phyloP scores from a whole-genome alignment of 2,113 vertebrate genomes.

The Pontoporia blainvillei region DNA sequence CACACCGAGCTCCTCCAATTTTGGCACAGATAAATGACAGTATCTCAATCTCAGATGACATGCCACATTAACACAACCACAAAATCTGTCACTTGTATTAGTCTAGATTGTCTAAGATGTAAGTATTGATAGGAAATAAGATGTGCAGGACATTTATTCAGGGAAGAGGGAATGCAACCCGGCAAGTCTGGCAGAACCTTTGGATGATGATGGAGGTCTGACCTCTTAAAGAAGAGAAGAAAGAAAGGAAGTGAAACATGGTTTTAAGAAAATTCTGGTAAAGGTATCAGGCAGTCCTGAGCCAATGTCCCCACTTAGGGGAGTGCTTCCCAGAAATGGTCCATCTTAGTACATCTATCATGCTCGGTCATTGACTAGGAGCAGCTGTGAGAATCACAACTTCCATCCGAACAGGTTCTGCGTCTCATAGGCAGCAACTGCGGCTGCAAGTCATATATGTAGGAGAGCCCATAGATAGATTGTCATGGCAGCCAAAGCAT shows the following conservation, averaged over 20 bases:
- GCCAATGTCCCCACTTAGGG: fast-evolving
- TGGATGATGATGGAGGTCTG: not conserved
- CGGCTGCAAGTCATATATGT: fast-evolving
- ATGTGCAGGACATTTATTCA: not conserved
- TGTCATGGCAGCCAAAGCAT: not conserved
- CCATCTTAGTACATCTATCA: too few relatives aligned
- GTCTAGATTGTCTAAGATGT: not conserved
- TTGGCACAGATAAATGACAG: not conserved
- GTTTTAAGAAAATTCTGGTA: not conserved
- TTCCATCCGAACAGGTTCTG: not conserved
- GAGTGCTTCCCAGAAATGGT: not conserved
- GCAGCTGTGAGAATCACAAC: not conserved
- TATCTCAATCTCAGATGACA: not conserved
- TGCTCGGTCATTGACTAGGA: not conserved
- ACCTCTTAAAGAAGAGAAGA: not conserved
- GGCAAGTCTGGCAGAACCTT: not conserved
- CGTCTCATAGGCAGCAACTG: too few relatives aligned
- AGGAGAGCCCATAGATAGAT: not conserved
- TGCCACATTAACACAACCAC: not conserved
- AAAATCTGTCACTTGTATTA: not conserved
- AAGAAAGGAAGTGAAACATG: not conserved
- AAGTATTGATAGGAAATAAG: too few relatives aligned
- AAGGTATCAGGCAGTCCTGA: not conserved
- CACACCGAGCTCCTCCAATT: not conserved
- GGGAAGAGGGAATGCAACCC: fast-evolving